phyloP scores from a whole-genome alignment of 2,113 vertebrate genomes.

The Atlantisia rogersi region DNA sequence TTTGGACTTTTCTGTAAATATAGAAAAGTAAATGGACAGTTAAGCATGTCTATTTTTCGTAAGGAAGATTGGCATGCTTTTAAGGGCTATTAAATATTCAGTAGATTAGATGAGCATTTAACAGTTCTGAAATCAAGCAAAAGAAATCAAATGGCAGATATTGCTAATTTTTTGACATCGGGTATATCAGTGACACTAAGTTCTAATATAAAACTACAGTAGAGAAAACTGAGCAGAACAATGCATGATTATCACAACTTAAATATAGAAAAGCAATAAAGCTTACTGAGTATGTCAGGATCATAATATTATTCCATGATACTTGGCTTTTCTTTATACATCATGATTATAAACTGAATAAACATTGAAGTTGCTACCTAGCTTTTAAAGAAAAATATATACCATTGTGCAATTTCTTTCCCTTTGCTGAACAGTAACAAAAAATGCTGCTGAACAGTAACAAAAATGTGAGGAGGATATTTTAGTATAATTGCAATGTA shows the following conservation, averaged over 20 bases:
- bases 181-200: neutral
- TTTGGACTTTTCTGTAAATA: neutral
- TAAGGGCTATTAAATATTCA: neutral
- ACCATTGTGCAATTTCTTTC: neutral
- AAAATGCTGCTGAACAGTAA: neutral
- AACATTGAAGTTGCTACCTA: neutral
- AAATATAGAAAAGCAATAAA: neutral
- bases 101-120: neutral
- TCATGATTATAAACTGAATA: neutral
- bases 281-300: neutral
- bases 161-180: neutral
- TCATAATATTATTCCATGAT: neutral
- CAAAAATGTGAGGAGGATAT: neutral
- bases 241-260: neutral
- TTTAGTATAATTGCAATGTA: neutral
- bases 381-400: neutral
- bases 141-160: neutral
- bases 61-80: neutral
- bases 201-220: neutral
- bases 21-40: neutral
- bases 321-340: neutral
- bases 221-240: neutral
- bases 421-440: neutral
- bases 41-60: neutral
- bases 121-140: neutral